Conservation (phyloP, 2,113 vertebrate genomes). For the Hemiprocne comata region DNA sequence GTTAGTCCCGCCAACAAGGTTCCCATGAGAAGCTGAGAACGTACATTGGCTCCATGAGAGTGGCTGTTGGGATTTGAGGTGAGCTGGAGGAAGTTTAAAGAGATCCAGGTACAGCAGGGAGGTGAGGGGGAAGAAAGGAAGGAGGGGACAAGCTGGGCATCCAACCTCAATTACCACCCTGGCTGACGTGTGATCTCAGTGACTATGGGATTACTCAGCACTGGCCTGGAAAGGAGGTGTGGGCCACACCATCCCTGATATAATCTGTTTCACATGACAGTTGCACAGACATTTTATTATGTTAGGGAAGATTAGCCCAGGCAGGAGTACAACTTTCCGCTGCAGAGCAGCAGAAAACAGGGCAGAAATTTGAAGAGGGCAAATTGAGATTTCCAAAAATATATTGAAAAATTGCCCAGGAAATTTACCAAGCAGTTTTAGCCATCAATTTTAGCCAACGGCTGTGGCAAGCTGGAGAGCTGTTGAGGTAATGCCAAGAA, state of each 20-base stretch:
- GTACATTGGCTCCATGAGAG: background rate
- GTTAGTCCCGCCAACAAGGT: constrained; percentile 56
- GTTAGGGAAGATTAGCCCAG: background rate
- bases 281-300: constrained; percentile 1
- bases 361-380: background rate
- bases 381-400: background rate
- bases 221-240: constrained; percentile 43
- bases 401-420: background rate
- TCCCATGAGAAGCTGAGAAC: constrained; percentile 61
- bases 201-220: constrained; percentile 57
- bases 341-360: background rate
- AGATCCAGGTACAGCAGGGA: background rate
- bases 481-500: background rate
- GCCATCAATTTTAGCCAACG: background rate
- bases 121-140: constrained; percentile 27
- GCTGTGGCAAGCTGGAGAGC: background rate
- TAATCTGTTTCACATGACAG: constrained; percentile 58
- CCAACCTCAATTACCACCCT: constrained; percentile 54
- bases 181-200: constrained; percentile 18
- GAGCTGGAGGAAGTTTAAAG: constrained; percentile 72
- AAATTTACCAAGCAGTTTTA: background rate
- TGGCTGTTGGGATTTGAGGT: constrained; percentile 54
- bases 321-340: background rate
- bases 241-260: constrained; percentile 55
- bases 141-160: constrained; percentile 46